phyloP scores from a whole-genome alignment of 2,797 vertebrate genomes.

The Geotrypetes seraphini region DNA sequence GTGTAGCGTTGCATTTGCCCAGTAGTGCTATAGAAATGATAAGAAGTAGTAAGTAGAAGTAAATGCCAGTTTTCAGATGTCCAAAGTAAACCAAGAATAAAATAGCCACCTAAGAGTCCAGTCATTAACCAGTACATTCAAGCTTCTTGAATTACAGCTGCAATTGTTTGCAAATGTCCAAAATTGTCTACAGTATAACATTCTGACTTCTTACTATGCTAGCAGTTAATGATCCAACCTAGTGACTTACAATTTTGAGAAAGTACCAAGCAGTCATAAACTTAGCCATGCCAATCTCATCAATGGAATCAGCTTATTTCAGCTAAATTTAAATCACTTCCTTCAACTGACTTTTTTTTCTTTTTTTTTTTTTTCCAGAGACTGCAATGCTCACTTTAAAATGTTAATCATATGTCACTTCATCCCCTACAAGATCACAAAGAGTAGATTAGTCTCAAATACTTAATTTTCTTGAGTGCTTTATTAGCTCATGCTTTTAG shows the following conservation, averaged over 20 bases:
- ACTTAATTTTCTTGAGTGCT: constrained; percentile 26
- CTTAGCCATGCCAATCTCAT: constrained; percentile 1
- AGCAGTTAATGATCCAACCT: not conserved
- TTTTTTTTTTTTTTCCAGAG: constrained; percentile 17
- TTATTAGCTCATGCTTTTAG: constrained; percentile 17
- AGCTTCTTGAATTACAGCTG: too few species aligned
- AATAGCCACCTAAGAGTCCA: too few species aligned
- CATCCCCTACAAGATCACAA: constrained; percentile 4
- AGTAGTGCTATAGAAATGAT: too few species aligned
- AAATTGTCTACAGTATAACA: constrained; percentile 6
- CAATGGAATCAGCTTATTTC: not conserved
- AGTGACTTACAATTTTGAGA: not conserved
- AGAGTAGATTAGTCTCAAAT: constrained; percentile 8
- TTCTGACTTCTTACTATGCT: not conserved
- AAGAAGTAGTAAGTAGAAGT: too few species aligned
- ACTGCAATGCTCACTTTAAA: constrained; percentile 10
- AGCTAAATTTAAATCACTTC: not conserved
- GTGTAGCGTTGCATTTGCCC: too few species aligned
- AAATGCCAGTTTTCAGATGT: too few species aligned
- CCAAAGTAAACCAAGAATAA: too few species aligned
- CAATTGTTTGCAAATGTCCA: not conserved
- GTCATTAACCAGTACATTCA: too few species aligned
- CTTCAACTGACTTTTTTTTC: constrained; percentile 9
- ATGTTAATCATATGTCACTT: constrained; percentile 10
- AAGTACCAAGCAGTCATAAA: constrained; percentile 1